Evolutionary conservation across 2,113 vertebrate genomes (phyloP).

Genomic region (Toxotes jaculatrix): DNA sequence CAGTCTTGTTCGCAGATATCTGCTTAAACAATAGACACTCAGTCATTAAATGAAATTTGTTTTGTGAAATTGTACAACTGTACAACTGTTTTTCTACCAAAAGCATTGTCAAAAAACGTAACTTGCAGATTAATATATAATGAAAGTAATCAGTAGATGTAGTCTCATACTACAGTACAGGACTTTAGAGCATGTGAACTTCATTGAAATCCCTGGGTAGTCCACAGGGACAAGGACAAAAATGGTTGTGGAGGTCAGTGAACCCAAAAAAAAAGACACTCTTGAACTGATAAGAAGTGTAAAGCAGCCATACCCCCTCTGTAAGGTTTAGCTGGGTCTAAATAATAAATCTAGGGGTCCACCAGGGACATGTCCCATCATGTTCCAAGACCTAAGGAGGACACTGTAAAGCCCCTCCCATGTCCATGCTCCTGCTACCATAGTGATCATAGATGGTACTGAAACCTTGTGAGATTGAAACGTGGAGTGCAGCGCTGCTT

Average conservation of each 20-base stretch:
- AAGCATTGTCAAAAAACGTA: background rate
- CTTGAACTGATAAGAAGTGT: background rate
- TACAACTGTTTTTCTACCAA: background rate
- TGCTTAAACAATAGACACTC: too few species aligned
- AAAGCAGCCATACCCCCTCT: background rate
- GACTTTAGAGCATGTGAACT: background rate
- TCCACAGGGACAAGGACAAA: slow-evolving; percentile 35
- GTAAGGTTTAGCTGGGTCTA: background rate
- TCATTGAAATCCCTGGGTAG: slow-evolving; percentile 35
- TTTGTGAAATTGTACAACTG: too few species aligned
- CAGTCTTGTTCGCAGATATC: too few species aligned
- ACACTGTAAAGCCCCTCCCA: slow-evolving; percentile 41
- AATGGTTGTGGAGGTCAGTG: slow-evolving; percentile 17
- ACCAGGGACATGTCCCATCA: slow-evolving; percentile 33
- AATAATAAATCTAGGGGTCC: slow-evolving; percentile 13
- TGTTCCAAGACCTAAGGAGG: slow-evolving; percentile 20
- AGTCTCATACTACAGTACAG: background rate
- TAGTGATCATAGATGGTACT: slow-evolving; percentile 16
- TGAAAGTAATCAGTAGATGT: background rate
- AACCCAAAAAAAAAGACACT: background rate
- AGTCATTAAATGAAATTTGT: too few species aligned
- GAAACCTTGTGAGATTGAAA: slow-evolving; percentile 37
- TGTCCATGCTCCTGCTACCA: slow-evolving; percentile 13
- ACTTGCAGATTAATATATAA: background rate
- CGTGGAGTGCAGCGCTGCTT: slow-evolving; percentile 35